Percentiles rank a stretch among this genome's conserved stretches.
Evolutionary conservation across 2,113 vertebrate species (phyloP).

Genomic region (Calidris pygmaea): DNA sequence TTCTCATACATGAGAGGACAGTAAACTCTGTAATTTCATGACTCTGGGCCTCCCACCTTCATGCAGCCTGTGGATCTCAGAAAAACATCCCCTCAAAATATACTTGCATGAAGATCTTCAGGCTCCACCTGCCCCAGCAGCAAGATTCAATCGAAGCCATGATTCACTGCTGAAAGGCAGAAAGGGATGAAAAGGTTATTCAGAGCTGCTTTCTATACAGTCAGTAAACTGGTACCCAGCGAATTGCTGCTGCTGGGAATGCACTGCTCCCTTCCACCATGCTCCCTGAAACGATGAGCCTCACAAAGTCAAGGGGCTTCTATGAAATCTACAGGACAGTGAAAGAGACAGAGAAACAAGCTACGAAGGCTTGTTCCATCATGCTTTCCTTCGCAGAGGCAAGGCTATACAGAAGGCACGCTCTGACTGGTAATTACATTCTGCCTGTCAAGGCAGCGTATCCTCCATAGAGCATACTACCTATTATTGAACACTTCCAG

Average conservation of each 20-base stretch:
- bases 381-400: neutral
- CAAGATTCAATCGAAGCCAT: neutral
- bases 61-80: neutral
- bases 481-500: neutral
- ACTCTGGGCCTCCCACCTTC: neutral
- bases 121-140: neutral
- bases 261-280: neutral
- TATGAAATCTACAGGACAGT: neutral
- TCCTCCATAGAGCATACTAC: neutral
- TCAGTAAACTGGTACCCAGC: neutral
- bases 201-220: neutral
- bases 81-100: neutral
- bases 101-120: neutral
- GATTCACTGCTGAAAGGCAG: neutral
- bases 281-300: neutral
- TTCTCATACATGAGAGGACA: neutral
- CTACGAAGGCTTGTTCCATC: neutral
- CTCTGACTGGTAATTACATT: neutral
- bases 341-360: neutral
- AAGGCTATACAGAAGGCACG: neutral
- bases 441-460: neutral
- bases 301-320: neutral
- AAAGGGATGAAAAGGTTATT: neutral
- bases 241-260: neutral
- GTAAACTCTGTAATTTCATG: neutral